These are phyloP conservation scores for Turritopsis rubra DNA, from an alignment of 30 jellyfish, hydroid and myxozoan species.

Conservation along the genomic window DNA sequence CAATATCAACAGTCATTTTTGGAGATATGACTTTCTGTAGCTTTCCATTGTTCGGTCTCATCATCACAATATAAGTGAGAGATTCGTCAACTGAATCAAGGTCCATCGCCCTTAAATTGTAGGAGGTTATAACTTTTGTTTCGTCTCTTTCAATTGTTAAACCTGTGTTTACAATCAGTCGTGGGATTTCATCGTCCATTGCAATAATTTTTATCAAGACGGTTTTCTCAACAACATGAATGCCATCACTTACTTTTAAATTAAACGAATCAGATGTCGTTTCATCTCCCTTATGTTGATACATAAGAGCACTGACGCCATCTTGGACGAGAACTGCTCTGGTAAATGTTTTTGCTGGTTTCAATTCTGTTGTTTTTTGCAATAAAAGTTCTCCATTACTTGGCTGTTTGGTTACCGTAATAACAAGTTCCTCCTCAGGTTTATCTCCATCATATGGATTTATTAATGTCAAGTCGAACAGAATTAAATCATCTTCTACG, in stretches of 20 bases:
- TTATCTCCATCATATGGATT: slow-evolving; percentile 81
- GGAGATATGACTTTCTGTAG: slow-evolving; percentile 36
- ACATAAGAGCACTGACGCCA: slow-evolving; percentile 63
- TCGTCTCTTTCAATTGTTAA: slow-evolving; percentile 74
- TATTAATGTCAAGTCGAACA: slow-evolving; percentile 62
- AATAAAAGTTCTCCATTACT: slow-evolving; percentile 77
- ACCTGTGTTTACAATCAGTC: slow-evolving; percentile 73
- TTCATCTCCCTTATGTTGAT: slow-evolving; percentile 94
- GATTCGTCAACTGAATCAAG: slow-evolving; percentile 63
- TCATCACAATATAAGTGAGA: slow-evolving; percentile 54
- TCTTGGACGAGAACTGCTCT: slow-evolving; percentile 42
- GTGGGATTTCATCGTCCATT: slow-evolving; percentile 95
- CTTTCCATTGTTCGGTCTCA: slow-evolving; percentile 56
- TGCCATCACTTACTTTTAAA: slow-evolving; percentile 77
- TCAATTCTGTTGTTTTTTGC: slow-evolving; percentile 49
- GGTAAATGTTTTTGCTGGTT: slow-evolving; percentile 42
- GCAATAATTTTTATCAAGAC: slow-evolving; percentile 67
- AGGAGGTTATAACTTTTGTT: slow-evolving; percentile 64
- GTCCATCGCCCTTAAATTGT: slow-evolving; percentile 77
- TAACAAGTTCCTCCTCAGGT: slow-evolving; percentile 61
- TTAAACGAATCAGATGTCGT: slow-evolving; percentile 62
- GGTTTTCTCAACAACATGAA: slow-evolving; percentile 52
- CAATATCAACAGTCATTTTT: slow-evolving; percentile 43
- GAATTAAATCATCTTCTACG: slow-evolving; percentile 81
- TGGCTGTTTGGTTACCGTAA: slow-evolving; percentile 63